phyloP scores from a whole-genome alignment of 2,888 invertebrate genomes.

The Amblyjoppa fuscipennis region DNA sequence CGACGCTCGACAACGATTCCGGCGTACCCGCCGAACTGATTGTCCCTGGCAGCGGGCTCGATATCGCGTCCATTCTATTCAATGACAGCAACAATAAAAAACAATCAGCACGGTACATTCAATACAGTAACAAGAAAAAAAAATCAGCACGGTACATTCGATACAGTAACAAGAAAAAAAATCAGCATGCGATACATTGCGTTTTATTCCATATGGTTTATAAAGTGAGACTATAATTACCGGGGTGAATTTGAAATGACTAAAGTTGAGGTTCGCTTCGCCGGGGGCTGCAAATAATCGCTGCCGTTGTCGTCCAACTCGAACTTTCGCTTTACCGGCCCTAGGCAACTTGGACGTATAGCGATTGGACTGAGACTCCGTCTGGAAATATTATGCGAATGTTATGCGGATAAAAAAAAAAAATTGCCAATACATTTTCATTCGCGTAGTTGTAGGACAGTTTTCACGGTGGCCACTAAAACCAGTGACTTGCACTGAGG shows the following conservation, averaged over 20 bases:
- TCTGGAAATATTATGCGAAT: conserved; percentile 73
- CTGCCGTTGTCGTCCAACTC: conserved; percentile 87
- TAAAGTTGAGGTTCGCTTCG: conserved; percentile 83
- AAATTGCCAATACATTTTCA: conserved; percentile 1
- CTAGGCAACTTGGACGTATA: conserved; percentile 88
- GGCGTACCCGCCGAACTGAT: conserved; percentile 88
- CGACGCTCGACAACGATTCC: conserved; percentile 88
- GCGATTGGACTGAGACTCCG: conserved; percentile 96
- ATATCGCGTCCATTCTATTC: conserved; percentile 80
- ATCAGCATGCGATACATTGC: conserved; percentile 2
- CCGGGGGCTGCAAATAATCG: conserved; percentile 83
- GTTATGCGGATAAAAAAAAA: neutral
- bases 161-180: neutral
- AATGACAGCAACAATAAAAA: neutral
- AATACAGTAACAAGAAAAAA: neutral
- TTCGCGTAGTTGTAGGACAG: neutral
- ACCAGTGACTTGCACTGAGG: neutral
- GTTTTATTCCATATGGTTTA: neutral
- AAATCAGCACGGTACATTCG: neutral
- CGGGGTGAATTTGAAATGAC: conserved; percentile 82
- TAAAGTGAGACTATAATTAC: conserved; percentile 70
- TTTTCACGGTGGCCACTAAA: neutral
- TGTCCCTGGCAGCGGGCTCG: conserved; percentile 86
- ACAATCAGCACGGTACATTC: conserved; percentile 1
- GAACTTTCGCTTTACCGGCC: conserved; percentile 88